Evolutionary conservation across 2,888 invertebrate species (phyloP).

Genomic region (Melieria omissa): DNA sequence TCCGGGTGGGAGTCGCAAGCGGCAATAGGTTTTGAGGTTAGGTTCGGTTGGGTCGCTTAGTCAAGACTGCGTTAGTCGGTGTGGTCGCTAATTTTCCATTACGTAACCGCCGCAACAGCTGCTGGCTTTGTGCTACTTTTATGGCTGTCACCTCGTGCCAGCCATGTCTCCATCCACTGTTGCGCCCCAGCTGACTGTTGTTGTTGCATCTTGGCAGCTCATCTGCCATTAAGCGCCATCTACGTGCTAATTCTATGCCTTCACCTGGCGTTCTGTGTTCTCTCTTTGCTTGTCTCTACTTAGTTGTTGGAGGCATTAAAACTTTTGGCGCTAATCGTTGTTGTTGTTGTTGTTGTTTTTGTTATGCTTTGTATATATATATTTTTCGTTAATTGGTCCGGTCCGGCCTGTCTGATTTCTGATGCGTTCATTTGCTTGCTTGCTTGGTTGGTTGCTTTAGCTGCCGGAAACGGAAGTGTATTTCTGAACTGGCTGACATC

Average conservation of each 20-base stretch:
- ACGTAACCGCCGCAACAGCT: constrained; percentile 15
- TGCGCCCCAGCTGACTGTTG: too few species aligned
- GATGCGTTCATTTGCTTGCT: neutral
- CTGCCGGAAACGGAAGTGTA: constrained; percentile 24
- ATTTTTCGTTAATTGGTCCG: constrained; percentile 60
- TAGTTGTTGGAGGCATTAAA: neutral
- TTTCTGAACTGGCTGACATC: constrained; percentile 32
- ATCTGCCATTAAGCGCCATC: constrained; percentile 10
- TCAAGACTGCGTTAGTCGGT: too few species aligned
- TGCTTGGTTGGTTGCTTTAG: too few species aligned
- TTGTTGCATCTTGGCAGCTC: too few species aligned
- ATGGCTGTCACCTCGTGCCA: neutral
- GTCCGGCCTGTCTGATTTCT: constrained; percentile 56
- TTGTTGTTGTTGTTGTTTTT: too few species aligned
- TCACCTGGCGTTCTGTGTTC: too few species aligned
- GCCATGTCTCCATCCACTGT: too few species aligned
- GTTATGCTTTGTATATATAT: too few species aligned
- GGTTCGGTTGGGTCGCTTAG: too few species aligned
- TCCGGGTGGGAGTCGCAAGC: neutral
- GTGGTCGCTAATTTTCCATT: too few species aligned
- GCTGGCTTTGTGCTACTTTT: constrained; percentile 18
- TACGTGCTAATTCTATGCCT: constrained; percentile 6
- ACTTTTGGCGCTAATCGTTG: too few species aligned
- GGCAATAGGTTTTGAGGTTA: too few species aligned
- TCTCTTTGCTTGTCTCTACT: neutral